Percentiles rank a stretch among this genome's conserved stretches.
These are phyloP conservation scores for Cisticola juncidis DNA, from an alignment of 2,113 vertebrate species.

Conservation along the genomic window DNA sequence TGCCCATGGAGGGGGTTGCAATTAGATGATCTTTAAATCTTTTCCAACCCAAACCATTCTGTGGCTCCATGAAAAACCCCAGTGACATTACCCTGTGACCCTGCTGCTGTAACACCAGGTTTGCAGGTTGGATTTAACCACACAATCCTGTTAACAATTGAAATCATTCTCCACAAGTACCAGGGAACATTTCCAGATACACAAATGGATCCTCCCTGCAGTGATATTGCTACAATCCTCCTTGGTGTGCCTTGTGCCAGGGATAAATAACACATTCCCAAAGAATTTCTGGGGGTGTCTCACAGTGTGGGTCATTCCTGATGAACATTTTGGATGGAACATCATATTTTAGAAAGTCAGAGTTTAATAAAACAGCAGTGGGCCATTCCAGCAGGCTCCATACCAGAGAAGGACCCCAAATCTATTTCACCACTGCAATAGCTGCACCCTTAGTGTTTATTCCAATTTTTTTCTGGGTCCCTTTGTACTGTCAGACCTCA, in stretches of 20 bases:
- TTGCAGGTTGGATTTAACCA: background rate
- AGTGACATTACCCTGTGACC: background rate
- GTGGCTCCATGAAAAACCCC: background rate
- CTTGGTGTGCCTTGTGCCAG: background rate
- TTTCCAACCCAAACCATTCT: background rate
- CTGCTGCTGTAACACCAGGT: background rate
- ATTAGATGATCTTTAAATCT: background rate
- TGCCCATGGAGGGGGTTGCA: background rate
- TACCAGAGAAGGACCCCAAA: background rate
- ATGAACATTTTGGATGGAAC: background rate
- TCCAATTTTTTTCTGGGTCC: background rate
- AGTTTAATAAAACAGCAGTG: background rate
- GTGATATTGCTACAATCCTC: background rate
- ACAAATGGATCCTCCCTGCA: accelerated
- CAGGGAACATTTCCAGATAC: background rate
- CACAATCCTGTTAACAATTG: accelerated
- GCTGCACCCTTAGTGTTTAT: background rate
- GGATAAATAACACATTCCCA: background rate
- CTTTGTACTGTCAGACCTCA: background rate
- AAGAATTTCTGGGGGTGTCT: background rate
- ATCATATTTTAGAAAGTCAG: background rate
- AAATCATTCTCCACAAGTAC: background rate
- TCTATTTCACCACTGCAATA: background rate
- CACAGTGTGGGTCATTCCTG: background rate
- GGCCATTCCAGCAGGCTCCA: background rate